Base-by-base conservation (phyloP, 1,140 invertebrate species). In the Euura lappo region DNA sequence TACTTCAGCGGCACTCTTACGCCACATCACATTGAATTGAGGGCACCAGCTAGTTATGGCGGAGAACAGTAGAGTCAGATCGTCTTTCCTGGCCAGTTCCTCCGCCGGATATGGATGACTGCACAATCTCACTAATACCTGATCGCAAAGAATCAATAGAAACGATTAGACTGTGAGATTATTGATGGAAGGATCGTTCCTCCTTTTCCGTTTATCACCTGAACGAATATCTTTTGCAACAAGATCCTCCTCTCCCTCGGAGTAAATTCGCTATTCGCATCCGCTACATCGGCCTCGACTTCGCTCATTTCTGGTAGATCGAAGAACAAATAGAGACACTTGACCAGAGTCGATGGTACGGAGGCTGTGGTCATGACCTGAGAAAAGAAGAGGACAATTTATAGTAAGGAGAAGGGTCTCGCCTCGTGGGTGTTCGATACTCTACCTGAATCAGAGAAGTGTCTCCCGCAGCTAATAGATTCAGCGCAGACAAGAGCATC, bases 241-340 rank as follows among this genome's bases (percentile, higher is more conserved):
- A 98, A 88, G 79, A 98, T 96, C 79, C 97, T 90, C 74, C 96
- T 92, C 88, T 99, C 97, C 78, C 92, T 91, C 5, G 95, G 94
- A 76, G 95, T 97, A 86, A 98, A 98, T 85, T 98, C 96, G 86
- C 94, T 96, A 75, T 89, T 91, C 65, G 90, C 86, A 84, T 91
- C 91, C 79, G 94, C 92, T 70, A 91, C 87, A 82, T 95, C 91
- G 60, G 93, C 92, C 81, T 94, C 93, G 47, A 93, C 91, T 80
- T 95, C 93, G 71, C 95, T 95, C 87, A 96, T 93, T 87, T 94
- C 93, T 64, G 98, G 97, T 67, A 99, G 89, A 89, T 99, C 98
- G 88, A 99, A 99, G 87, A 99, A 99, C 73, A 99, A 88, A 86
- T 99, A 99, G 46, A 99, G 89, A 89, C 98, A 99, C 90, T 99